Conservation (phyloP, 2,113 vertebrate species). For the Phyllopteryx taeniolatus region DNA sequence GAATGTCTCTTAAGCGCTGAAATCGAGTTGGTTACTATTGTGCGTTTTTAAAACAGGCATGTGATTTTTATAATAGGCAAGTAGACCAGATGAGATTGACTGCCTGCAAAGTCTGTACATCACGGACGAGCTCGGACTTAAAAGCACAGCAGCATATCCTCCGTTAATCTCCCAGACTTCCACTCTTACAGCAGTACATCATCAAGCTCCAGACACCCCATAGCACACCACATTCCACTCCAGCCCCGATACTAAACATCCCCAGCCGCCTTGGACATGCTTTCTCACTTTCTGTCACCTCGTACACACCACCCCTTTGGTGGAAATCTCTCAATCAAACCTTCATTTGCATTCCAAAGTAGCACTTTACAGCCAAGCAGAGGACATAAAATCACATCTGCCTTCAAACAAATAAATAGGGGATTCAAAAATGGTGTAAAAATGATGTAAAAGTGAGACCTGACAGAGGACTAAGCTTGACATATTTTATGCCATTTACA, state of each 20-base stretch:
- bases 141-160: constrained; percentile 23
- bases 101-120: constrained; percentile 18
- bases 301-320: constrained; percentile 44
- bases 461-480: constrained; percentile 63
- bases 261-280: constrained; percentile 39
- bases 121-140: constrained; percentile 6
- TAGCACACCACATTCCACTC: constrained; percentile 25
- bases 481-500: constrained; percentile 74
- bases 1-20: background rate
- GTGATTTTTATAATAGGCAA: constrained; percentile 20
- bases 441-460: constrained; percentile 62
- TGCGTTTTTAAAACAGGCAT: background rate
- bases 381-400: constrained; percentile 77
- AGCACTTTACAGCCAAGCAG: constrained; percentile 63
- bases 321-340: constrained; percentile 68
- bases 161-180: constrained; percentile 32
- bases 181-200: constrained; percentile 31
- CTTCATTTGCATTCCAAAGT: constrained; percentile 76
- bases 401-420: constrained; percentile 73
- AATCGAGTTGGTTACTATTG: background rate
- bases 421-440: constrained; percentile 61
- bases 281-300: constrained; percentile 34
- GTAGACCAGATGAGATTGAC: constrained; percentile 9
- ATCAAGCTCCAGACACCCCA: constrained; percentile 12
- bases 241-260: constrained; percentile 11